Evolutionary conservation across 2,888 invertebrate species (phyloP).

Genomic region (Eudasyphora cyanicolor): DNA sequence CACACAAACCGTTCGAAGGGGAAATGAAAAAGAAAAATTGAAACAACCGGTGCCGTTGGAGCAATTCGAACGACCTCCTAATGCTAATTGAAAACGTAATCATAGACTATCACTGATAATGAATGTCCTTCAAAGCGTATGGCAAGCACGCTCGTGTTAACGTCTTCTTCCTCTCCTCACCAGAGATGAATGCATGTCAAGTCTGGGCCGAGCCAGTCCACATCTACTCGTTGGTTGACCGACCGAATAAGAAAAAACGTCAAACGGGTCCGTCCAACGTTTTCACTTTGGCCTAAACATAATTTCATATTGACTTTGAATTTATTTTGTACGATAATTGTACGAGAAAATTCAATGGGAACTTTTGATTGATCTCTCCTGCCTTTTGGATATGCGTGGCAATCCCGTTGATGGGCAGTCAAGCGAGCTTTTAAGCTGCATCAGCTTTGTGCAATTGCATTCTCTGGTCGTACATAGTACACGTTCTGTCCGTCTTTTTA

Average conservation of each 20-base stretch:
- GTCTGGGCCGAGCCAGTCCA: too few relatives aligned
- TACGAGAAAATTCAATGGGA: constrained; percentile 46
- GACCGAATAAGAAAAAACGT: too few relatives aligned
- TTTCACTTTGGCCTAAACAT: too few relatives aligned
- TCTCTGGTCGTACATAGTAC: neutral
- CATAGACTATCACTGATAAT: neutral
- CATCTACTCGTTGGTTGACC: too few relatives aligned
- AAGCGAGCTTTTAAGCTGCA: neutral
- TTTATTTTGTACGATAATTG: constrained; percentile 34
- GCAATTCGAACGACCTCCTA: neutral
- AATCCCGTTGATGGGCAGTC: neutral
- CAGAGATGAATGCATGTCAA: neutral
- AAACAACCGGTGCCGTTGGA: neutral
- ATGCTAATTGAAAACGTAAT: neutral
- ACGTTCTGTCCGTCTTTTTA: neutral
- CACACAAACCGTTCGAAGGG: constrained; percentile 41
- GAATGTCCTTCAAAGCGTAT: neutral
- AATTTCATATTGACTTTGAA: constrained; percentile 56
- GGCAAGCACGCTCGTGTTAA: neutral
- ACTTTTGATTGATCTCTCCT: constrained; percentile 65
- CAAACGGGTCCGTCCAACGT: too few relatives aligned
- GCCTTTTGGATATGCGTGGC: neutral
- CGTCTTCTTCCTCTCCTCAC: neutral
- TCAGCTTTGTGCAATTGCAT: neutral
- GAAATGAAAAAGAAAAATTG: neutral